A percentile compares a stretch with the other conserved stretches of the same genome.
Conservation (phyloP, 2,113 vertebrate species). For the Craseonycteris thonglongyai region DNA sequence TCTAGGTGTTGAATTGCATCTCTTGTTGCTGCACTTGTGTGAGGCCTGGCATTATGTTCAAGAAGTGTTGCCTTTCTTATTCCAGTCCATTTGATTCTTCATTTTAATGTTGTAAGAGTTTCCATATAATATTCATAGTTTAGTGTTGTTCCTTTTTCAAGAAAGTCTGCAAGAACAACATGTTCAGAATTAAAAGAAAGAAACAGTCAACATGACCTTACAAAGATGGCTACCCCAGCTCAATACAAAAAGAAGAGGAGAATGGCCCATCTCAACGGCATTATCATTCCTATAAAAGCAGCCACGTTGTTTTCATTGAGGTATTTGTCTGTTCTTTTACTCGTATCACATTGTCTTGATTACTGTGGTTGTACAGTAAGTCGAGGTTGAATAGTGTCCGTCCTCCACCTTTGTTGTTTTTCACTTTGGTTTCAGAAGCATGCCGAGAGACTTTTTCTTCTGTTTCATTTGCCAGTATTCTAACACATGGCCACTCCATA, state of each 20-base stretch:
- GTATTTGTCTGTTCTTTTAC: neutral
- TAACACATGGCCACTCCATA: neutral
- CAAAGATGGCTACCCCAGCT: neutral
- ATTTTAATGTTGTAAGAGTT: too few relatives aligned
- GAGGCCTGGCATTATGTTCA: too few relatives aligned
- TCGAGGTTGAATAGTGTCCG: neutral
- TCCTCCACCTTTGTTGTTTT: neutral
- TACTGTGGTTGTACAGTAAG: neutral
- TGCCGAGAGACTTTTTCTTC: neutral
- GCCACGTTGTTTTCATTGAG: neutral
- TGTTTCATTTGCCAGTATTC: neutral
- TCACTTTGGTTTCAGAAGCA: neutral
- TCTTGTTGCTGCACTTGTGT: too few relatives aligned
- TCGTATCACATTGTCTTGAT: neutral
- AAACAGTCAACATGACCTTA: too few relatives aligned
- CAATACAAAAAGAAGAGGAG: neutral
- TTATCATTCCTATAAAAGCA: neutral
- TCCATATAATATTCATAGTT: too few relatives aligned
- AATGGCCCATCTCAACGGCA: neutral
- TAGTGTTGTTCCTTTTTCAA: too few relatives aligned
- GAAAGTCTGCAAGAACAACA: too few relatives aligned
- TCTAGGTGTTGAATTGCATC: too few relatives aligned
- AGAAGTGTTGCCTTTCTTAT: too few relatives aligned
- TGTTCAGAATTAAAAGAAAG: too few relatives aligned
- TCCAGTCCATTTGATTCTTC: too few relatives aligned